Percentiles rank a stretch among this genome's conserved stretches.
Conservation (phyloP, 2,113 vertebrate species). For the Rousettus leschenaultii region DNA sequence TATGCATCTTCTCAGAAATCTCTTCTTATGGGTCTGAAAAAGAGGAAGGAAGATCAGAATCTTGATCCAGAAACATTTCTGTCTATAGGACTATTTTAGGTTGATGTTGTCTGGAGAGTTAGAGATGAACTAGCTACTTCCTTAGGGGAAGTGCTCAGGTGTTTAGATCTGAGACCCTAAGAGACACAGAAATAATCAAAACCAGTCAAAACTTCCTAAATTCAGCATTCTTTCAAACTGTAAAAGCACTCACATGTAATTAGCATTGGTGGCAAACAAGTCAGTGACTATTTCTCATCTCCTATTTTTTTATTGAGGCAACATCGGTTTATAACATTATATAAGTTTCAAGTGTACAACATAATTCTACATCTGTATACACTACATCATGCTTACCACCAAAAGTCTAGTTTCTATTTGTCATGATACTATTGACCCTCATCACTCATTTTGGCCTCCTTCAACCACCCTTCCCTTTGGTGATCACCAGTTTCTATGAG, state of each 20-base stretch:
- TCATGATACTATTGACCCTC: neutral
- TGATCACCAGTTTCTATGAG: neutral
- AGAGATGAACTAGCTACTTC: neutral
- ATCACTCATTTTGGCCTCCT: neutral
- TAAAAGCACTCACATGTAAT: slow-evolving; percentile 7
- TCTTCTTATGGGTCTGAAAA: slow-evolving; percentile 28
- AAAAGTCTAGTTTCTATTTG: neutral
- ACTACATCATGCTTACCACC: no score
- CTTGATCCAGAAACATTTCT: neutral
- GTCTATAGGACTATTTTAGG: neutral
- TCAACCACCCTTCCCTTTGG: neutral
- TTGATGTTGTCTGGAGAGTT: neutral
- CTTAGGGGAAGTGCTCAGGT: neutral
- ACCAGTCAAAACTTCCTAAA: slow-evolving; percentile 6
- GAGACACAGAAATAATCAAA: slow-evolving; percentile 29
- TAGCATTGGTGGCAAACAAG: slow-evolving; percentile 34
- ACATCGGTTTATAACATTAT: neutral
- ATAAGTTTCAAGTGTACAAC: neutral
- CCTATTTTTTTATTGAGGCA: neutral
- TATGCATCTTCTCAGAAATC: slow-evolving; percentile 12
- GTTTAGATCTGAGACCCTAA: slow-evolving; percentile 12
- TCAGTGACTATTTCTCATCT: slow-evolving; percentile 33
- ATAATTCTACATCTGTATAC: neutral
- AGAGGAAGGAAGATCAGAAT: neutral
- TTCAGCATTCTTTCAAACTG: slow-evolving; percentile 11